phyloP scores from a whole-genome alignment of 2,888 invertebrate species.

The Cheilosia variabilis region DNA sequence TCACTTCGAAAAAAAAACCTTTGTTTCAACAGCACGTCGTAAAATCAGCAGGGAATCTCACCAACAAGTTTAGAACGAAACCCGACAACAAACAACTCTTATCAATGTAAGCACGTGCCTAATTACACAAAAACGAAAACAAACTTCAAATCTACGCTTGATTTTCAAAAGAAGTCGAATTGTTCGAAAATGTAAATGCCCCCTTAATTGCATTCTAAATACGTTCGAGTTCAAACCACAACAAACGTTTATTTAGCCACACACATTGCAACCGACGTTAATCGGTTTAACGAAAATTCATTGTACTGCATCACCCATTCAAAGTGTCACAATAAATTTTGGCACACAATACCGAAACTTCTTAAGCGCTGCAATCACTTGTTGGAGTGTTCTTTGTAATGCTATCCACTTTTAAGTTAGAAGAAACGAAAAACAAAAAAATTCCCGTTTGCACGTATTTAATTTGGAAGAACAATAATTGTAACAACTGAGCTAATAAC shows the following conservation, averaged over 20 bases:
- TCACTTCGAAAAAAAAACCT: no score
- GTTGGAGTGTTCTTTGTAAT: neutral
- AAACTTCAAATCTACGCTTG: neutral
- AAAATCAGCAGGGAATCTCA: no score
- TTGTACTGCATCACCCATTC: constrained; percentile 40
- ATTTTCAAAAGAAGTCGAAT: neutral
- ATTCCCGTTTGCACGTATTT: constrained; percentile 10
- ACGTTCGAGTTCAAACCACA: neutral
- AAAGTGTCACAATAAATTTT: constrained; percentile 50
- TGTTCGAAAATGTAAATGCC: constrained; percentile 10
- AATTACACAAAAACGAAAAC: neutral
- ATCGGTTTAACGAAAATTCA: constrained; percentile 25
- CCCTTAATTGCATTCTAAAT: constrained; percentile 11
- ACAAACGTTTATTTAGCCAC: constrained; percentile 5
- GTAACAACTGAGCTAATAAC: constrained; percentile 28
- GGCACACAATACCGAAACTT: constrained; percentile 35
- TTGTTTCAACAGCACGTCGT: no score
- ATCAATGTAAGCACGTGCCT: neutral
- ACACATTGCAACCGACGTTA: constrained; percentile 2
- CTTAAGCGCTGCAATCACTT: constrained; percentile 8
- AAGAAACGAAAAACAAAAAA: constrained; percentile 8
- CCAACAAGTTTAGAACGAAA: no score
- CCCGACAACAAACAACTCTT: no score
- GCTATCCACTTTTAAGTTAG: neutral
- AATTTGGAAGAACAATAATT: neutral